phyloP scores from a whole-genome alignment of 2,797 vertebrate genomes.

The Falco biarmicus region DNA sequence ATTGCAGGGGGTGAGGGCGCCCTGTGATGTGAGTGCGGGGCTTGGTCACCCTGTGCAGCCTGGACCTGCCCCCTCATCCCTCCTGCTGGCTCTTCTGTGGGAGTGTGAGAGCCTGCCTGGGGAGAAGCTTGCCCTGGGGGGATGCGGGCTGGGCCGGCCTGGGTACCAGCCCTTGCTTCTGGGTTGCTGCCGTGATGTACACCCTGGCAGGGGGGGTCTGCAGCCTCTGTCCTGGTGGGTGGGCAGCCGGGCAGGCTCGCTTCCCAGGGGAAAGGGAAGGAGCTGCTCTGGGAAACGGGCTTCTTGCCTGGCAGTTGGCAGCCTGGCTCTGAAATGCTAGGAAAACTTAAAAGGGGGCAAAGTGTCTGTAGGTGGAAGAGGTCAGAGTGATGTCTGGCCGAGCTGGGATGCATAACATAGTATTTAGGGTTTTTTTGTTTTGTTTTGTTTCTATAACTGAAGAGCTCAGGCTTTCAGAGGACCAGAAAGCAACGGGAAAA shows the following conservation, averaged over 20 bases:
- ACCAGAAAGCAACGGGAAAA: not conserved
- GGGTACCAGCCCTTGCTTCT: not conserved
- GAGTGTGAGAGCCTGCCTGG: fast-evolving
- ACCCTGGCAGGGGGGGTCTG: not conserved
- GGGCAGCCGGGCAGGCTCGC: not conserved
- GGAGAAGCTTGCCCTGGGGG: not conserved
- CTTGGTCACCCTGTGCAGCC: fast-evolving
- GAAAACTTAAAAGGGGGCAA: not conserved
- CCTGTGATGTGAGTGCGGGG: fast-evolving
- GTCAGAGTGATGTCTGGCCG: not conserved
- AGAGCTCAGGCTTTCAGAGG: not conserved
- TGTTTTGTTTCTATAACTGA: not conserved
- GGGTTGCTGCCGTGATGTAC: not conserved
- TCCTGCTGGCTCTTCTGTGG: not conserved
- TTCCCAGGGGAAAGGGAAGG: not conserved
- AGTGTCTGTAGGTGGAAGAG: not conserved
- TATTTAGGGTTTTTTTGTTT: not conserved
- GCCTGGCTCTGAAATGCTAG: not conserved
- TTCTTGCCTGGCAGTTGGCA: not conserved
- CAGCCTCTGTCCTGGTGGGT: not conserved
- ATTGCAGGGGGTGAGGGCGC: not conserved
- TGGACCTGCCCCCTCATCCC: not conserved
- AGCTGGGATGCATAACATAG: not conserved
- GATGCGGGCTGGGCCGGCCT: not conserved
- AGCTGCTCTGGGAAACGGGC: not conserved